Base-by-base conservation (phyloP, 2,888 invertebrate species). In the Crossocerus cetratus region DNA sequence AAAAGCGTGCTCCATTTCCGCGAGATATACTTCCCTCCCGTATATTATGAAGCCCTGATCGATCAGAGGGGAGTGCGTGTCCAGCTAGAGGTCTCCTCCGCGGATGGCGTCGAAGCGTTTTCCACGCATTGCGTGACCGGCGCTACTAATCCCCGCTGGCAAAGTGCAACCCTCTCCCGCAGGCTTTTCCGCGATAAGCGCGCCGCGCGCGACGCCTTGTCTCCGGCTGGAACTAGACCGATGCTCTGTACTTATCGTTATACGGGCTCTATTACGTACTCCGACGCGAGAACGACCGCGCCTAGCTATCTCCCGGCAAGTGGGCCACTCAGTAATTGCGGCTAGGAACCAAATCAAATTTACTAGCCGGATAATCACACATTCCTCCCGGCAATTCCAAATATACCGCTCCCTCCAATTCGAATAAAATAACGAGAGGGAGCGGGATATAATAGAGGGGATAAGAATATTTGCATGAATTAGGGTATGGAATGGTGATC, bases 111-210 rank as follows among this genome's bases (percentile, higher is more conserved):
- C 74, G 72, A 70, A 74, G 72, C 75, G 79, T 79, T 79, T 79
- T 72, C 80, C 76, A 85, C 84, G 84, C 83, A 85, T 81, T 84
- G 85, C 85, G 84, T 85, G 83, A 74, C 66, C 74, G 64, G 61
- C 75, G 57, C 66, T 80, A 70, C 66, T 76, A 81, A 82, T 82
- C 80, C 80, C 69, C 55, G 5, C 32, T 32, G 5, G 49, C n/a
- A 59, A 44, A 57, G 67, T 72, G 60, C 70, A 63, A 58, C 80
- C 69, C 79, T 64, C 70, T 61, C 66, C 62, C 32, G 8, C 5
- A 32, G 32, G 32, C 32, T 32, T 32, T 32, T 64, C 69, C 16
- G 44, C 67, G 81, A 81, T 81, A 81, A 81, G 82, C 82, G 69
- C 53, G n/a, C n/a, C n/a, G n/a, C n/a, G n/a, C 32, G 77, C 56